Percentiles rank a stretch among this genome's conserved stretches.
These are phyloP conservation scores for Nesoenas mayeri DNA, from an alignment of 2,113 vertebrate species.

Conservation along the genomic window DNA sequence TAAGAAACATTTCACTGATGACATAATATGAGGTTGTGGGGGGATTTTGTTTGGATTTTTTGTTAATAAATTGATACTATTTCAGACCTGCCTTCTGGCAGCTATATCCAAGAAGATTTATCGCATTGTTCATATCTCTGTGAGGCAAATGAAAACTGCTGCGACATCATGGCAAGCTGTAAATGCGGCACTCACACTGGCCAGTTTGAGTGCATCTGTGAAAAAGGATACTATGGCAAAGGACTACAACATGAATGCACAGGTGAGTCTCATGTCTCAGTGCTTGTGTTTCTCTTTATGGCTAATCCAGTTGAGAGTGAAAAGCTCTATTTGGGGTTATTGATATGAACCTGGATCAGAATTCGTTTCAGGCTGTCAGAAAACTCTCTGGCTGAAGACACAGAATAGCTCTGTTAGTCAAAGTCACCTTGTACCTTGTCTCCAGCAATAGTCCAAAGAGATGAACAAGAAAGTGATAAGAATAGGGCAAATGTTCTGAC, in stretches of 20 bases:
- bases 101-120: constrained; percentile 93
- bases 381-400: background rate
- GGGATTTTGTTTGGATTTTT: background rate
- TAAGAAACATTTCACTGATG: background rate
- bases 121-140: constrained; percentile 89
- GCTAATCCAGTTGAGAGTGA: background rate
- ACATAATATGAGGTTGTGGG: background rate
- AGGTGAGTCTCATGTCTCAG: constrained; percentile 74
- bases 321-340: background rate
- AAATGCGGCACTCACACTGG: constrained; percentile 95
- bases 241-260: constrained; percentile 92
- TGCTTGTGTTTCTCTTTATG: background rate
- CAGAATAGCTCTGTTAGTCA: background rate
- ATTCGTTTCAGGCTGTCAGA: background rate
- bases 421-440: background rate
- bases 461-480: background rate
- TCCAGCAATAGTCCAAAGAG: background rate
- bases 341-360: background rate
- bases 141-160: constrained; percentile 86
- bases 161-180: constrained; percentile 96
- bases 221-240: constrained; percentile 94
- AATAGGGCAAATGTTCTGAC: background rate
- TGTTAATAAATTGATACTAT: background rate
- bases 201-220: constrained; percentile 97
- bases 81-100: constrained; percentile 92